A percentile compares a stretch with the other conserved stretches of the same genome.
Evolutionary conservation across 2,797 vertebrate species (phyloP).

Genomic region (Sarcophilus harrisii): DNA sequence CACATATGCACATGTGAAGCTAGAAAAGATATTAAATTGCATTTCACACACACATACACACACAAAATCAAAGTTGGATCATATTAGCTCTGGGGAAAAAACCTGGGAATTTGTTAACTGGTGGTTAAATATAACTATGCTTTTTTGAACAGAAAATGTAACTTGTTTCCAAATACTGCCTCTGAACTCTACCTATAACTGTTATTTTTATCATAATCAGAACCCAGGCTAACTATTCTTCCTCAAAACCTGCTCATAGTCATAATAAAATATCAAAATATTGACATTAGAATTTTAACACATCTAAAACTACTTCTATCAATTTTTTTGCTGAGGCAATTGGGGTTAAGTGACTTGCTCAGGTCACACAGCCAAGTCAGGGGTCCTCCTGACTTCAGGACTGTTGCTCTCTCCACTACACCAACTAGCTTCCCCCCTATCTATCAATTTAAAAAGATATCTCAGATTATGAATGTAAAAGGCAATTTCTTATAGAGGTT

Average conservation of each 20-base stretch:
- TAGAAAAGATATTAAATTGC: background rate
- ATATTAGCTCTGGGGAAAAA: background rate
- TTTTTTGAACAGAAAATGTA: slow-evolving; percentile 42
- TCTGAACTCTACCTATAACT: slow-evolving; percentile 19
- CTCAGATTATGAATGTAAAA: slow-evolving; percentile 45
- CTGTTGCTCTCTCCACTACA: too few relatives aligned
- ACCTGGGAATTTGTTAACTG: slow-evolving; percentile 1
- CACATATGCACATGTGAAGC: background rate
- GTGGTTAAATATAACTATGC: background rate
- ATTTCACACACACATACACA: too few relatives aligned
- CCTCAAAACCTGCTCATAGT: background rate
- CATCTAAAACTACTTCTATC: background rate
- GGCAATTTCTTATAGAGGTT: slow-evolving; percentile 24
- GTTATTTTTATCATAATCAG: slow-evolving; percentile 24
- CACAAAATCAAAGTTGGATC: background rate
- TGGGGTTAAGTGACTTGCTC: too few relatives aligned
- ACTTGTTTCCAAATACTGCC: slow-evolving; percentile 44
- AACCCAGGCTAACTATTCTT: slow-evolving; percentile 26
- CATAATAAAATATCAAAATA: background rate
- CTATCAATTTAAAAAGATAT: background rate
- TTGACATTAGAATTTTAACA: background rate
- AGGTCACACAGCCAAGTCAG: too few relatives aligned
- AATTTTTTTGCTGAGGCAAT: too few relatives aligned
- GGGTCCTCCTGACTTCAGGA: too few relatives aligned
- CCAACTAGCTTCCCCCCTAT: too few relatives aligned